Percentiles rank a stretch among this genome's conserved stretches.
Evolutionary conservation across 2,797 vertebrate genomes (phyloP).

Genomic region (Paratrypauchen microcephalus): DNA sequence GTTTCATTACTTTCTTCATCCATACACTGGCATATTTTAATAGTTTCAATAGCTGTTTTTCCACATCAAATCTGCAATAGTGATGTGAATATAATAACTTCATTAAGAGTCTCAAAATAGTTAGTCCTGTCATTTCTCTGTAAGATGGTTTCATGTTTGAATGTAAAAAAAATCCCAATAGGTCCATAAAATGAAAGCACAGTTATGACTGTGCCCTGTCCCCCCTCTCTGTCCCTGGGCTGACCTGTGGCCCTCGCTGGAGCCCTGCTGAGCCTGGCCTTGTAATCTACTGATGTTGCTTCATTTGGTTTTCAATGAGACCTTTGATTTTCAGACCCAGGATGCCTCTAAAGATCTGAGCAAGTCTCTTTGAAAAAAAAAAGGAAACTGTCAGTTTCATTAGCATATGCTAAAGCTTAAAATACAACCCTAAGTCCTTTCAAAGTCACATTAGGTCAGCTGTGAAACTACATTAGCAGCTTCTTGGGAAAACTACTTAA

Average conservation of each 20-base stretch:
- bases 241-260: slow-evolving; percentile 51
- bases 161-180: neutral
- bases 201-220: neutral
- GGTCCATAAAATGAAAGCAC: neutral
- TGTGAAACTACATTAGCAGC: slow-evolving; percentile 29
- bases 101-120: neutral
- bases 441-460: slow-evolving; percentile 37
- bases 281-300: slow-evolving; percentile 82
- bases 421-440: slow-evolving; percentile 44
- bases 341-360: slow-evolving; percentile 77
- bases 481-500: slow-evolving; percentile 9
- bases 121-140: too few species aligned
- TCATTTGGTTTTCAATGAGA: slow-evolving; percentile 80
- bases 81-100: neutral
- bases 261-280: slow-evolving; percentile 71
- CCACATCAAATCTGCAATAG: too few species aligned
- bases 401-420: slow-evolving; percentile 64
- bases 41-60: neutral
- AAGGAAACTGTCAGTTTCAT: slow-evolving; percentile 31
- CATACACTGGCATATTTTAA: neutral
- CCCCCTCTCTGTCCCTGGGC: slow-evolving; percentile 13
- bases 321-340: slow-evolving; percentile 79
- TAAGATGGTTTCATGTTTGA: too few species aligned
- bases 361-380: slow-evolving; percentile 44
- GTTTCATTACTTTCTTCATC: slow-evolving; percentile 22